Conservation (phyloP, 1,140 invertebrate genomes). For the Chironomus tepperi region DNA sequence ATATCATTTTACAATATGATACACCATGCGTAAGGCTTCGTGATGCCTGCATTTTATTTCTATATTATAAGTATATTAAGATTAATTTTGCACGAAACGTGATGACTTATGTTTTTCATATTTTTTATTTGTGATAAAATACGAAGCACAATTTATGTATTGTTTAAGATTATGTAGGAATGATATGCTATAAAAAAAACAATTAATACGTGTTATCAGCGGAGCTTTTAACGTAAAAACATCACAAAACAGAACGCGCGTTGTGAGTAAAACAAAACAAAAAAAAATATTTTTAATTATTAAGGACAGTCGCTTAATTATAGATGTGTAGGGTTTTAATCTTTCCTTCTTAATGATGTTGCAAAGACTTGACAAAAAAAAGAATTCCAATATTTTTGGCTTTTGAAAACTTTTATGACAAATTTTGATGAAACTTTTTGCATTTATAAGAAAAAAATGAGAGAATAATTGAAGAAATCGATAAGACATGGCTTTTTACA, state of each 20-base stretch:
- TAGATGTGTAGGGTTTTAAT: background rate
- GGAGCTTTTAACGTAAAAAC: background rate
- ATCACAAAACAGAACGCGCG: background rate
- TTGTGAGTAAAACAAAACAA: background rate
- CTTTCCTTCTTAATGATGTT: too few species aligned
- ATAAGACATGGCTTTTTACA: too few species aligned
- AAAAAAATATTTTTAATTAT: background rate
- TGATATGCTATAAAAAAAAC: background rate
- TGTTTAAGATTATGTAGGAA: background rate
- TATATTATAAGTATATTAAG: background rate
- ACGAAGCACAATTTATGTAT: constrained; percentile 5
- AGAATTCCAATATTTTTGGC: too few species aligned
- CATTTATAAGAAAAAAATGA: too few species aligned
- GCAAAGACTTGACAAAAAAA: too few species aligned
- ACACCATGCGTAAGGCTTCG: background rate
- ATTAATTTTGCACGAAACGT: background rate
- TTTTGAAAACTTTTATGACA: too few species aligned
- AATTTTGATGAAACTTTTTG: too few species aligned
- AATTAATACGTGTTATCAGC: background rate
- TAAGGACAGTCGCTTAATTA: background rate
- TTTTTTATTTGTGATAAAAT: constrained; percentile 3
- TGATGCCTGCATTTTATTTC: background rate
- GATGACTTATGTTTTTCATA: background rate
- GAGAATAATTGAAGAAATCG: too few species aligned
- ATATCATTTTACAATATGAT: background rate